A percentile compares a stretch with the other conserved stretches of the same genome.
phyloP scores from a whole-genome alignment of 2,113 vertebrate species.

The Antechinus stuartii region DNA sequence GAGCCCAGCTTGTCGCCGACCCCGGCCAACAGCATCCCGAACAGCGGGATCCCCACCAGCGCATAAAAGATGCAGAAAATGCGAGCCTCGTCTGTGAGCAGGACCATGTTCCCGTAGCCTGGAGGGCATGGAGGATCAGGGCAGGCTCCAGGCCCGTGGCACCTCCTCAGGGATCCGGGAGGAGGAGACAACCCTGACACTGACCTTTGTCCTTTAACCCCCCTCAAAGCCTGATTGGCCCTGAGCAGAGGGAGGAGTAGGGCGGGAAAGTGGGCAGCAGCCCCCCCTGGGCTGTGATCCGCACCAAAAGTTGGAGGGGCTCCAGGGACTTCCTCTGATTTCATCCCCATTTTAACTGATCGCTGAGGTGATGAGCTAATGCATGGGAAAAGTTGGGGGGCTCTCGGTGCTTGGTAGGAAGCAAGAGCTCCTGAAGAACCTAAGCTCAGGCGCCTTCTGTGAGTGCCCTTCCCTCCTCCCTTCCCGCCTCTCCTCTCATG shows the following conservation, averaged over 20 bases:
- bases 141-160: not conserved
- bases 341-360: not conserved
- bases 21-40: slow-evolving; percentile 93
- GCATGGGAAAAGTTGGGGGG: slow-evolving; percentile 6
- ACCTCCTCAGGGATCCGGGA: not conserved
- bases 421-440: not conserved
- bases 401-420: not conserved
- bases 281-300: not conserved
- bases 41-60: slow-evolving; percentile 94
- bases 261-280: not conserved
- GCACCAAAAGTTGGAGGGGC: not conserved
- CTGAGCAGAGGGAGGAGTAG: not conserved
- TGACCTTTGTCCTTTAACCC: too few species aligned
- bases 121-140: not conserved
- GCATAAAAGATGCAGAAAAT: slow-evolving; percentile 94
- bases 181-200: too few species aligned
- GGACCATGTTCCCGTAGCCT: slow-evolving; percentile 93
- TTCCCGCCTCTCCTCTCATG: not conserved
- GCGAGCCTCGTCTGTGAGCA: slow-evolving; percentile 88
- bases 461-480: not conserved
- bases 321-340: not conserved
- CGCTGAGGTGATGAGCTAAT: not conserved
- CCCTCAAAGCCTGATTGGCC: not conserved
- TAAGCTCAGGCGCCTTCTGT: not conserved
- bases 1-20: slow-evolving; percentile 93